A percentile compares a stretch with the other conserved stretches of the same genome.
phyloP scores from a whole-genome alignment of 2,888 invertebrate species.

The Erebia epiphron region DNA sequence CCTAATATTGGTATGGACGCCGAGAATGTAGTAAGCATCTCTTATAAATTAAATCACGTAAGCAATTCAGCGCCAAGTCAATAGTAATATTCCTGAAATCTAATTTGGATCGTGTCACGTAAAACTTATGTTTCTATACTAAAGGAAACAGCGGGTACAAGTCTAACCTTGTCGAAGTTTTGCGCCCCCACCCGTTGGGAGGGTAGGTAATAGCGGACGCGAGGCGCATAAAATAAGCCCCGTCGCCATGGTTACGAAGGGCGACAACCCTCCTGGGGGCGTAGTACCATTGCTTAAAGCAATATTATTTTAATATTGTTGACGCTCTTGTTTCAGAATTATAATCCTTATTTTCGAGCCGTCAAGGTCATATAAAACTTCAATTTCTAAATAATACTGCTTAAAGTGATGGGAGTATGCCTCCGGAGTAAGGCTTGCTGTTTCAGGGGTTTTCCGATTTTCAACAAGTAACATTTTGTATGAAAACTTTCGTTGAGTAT shows the following conservation, averaged over 20 bases:
- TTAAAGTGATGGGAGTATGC: no score
- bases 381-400: no score
- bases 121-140: slow-evolving; percentile 4
- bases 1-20: no score
- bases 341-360: no score
- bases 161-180: slow-evolving; percentile 25
- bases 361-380: no score
- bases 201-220: slow-evolving; percentile 54
- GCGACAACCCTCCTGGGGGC: slow-evolving; percentile 64
- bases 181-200: slow-evolving; percentile 36
- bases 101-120: slow-evolving; percentile 1
- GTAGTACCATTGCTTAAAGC: no score
- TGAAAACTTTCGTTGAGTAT: background rate
- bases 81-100: background rate
- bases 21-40: no score
- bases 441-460: slow-evolving; percentile 7
- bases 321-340: no score
- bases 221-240: slow-evolving; percentile 68
- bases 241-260: slow-evolving; percentile 71
- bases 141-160: slow-evolving; percentile 1
- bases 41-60: background rate
- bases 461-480: background rate
- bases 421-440: slow-evolving; percentile 39
- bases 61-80: background rate
- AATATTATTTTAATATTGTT: no score